These are phyloP conservation scores for Dasyornis broadbenti DNA, from an alignment of 2,113 vertebrate species.

Conservation along the genomic window DNA sequence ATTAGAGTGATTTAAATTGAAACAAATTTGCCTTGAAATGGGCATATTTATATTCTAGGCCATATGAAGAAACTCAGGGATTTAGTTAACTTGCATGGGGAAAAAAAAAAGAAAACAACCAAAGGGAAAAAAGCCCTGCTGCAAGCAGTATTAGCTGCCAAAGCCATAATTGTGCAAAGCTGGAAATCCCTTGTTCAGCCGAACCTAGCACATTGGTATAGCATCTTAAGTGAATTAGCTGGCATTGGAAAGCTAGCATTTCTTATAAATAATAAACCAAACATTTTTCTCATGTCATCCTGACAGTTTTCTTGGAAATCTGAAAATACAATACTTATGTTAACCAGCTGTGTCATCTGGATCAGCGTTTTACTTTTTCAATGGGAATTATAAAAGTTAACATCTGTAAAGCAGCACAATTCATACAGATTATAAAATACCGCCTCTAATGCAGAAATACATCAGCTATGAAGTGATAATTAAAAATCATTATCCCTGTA, in stretches of 20 bases:
- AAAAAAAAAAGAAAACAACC: background rate
- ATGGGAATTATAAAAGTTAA: background rate
- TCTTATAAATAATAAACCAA: constrained; percentile 31
- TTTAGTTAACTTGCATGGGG: background rate
- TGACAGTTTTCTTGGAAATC: constrained; percentile 50
- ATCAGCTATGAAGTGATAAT: background rate
- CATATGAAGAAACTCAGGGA: background rate
- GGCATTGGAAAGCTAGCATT: background rate
- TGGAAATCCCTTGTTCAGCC: constrained; percentile 39
- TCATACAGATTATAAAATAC: background rate
- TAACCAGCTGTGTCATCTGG: background rate
- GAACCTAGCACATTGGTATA: background rate
- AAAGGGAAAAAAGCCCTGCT: background rate
- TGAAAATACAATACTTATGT: background rate
- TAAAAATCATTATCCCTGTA: background rate
- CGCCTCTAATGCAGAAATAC: background rate
- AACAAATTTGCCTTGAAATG: background rate
- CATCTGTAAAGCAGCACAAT: background rate
- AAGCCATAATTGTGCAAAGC: background rate
- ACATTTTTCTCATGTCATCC: background rate
- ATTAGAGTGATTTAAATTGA: background rate
- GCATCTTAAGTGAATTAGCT: constrained; percentile 47
- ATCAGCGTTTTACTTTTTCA: background rate
- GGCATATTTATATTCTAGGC: background rate
- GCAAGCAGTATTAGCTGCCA: background rate